Conservation (phyloP, 2,113 vertebrate genomes). For the Vulpes lagopus region DNA sequence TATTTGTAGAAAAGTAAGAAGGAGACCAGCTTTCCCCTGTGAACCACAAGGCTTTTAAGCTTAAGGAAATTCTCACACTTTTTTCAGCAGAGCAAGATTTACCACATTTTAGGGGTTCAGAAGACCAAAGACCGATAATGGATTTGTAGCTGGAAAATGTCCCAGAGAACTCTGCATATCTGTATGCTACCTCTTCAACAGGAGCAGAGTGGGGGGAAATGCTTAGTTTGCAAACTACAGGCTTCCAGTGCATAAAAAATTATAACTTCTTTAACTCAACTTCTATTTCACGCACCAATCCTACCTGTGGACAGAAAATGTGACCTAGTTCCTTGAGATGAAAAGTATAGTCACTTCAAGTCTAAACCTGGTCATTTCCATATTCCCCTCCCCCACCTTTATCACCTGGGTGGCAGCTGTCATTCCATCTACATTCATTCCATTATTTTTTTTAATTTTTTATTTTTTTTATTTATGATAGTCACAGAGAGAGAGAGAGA, state of each 20-base stretch:
- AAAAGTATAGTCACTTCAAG: background rate
- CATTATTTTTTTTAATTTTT: no score
- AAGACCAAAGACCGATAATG: background rate
- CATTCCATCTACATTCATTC: background rate
- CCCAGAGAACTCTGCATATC: background rate
- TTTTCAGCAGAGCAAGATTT: conserved; percentile 23
- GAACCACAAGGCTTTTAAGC: background rate
- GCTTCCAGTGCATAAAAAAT: background rate
- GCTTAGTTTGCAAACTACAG: background rate
- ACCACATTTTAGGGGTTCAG: conserved; percentile 18
- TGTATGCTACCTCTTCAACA: background rate
- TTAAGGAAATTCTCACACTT: background rate
- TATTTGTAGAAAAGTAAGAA: background rate
- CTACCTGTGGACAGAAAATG: background rate
- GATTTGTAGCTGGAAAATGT: background rate
- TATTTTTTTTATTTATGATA: no score
- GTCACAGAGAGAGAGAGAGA: no score
- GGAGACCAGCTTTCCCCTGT: background rate
- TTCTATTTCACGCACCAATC: background rate
- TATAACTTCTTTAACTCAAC: background rate
- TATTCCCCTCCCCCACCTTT: background rate
- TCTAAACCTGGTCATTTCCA: background rate
- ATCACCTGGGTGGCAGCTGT: background rate
- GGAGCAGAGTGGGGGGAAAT: background rate
- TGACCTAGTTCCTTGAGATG: background rate